Base-by-base conservation (phyloP, 2,888 invertebrate species). In the Leucozona laternaria region DNA sequence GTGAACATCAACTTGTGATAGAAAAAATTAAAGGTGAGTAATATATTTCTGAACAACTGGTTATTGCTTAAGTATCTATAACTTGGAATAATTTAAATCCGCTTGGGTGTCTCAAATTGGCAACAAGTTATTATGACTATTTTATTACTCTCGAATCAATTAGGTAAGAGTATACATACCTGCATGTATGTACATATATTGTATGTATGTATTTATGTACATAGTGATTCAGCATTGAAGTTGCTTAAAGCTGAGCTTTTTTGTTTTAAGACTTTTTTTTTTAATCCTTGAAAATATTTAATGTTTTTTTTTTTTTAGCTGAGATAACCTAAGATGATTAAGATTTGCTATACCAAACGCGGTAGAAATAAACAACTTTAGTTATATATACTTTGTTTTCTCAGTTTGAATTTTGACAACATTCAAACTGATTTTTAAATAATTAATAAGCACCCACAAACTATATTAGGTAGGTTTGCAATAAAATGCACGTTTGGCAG, bases 1-100 rank as follows among this genome's bases (percentile, higher is more conserved):
- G 37, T 40, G 11, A 64, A 55, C 20, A 55, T 28, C 34, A 53
- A 71, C 22, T 45, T 40, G 55, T 64, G 45, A 55, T 72, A 64
- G 17, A 25, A 48, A 45, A 40, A 37, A 81, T 15, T 71, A 70
- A 22, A 64, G 76, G 81, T 81, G 37, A 81, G 81, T 81, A 28
- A 70, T n/a, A 70, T 68, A 60, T 68, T 55, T 40, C 20, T 48
- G 58, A 11, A 22, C 20, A 72, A 58, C 72, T 22, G 22, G 64
- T 64, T 62, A 64, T 64, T 64, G 60, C 40, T 64, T 45, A 45
- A 43, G n/a, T 45, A 43, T 11, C 31, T 5, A 31, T 8, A 3
- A 45, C 8, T 22, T 64, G 1, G 13, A 31, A 64, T 22, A 53
- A 15, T 28, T 64, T 48, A 45, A 45, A 45, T 64, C 45, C 64